phyloP scores from a whole-genome alignment of 2,888 invertebrate species.

The Podabrus alpinus region DNA sequence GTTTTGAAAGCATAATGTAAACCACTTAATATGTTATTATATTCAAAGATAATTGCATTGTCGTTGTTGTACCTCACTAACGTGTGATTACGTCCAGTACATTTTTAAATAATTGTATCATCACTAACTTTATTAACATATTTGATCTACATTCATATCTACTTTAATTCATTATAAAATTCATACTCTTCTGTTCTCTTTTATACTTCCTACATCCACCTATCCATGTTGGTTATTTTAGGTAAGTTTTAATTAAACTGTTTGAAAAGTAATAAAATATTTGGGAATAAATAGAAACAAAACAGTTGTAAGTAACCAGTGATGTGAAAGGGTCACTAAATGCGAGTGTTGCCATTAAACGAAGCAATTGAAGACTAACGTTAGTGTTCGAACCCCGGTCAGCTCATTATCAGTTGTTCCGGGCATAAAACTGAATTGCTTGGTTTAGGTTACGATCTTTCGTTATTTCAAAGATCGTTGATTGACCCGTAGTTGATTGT shows the following conservation, averaged over 20 bases:
- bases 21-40: neutral
- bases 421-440: slow-evolving; percentile 32
- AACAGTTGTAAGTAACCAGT: slow-evolving; percentile 24
- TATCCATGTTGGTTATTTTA: neutral
- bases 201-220: no score
- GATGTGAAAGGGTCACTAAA: slow-evolving; percentile 31
- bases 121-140: neutral
- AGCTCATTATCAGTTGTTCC: slow-evolving; percentile 34
- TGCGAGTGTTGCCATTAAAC: slow-evolving; percentile 33
- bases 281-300: slow-evolving; percentile 7
- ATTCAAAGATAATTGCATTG: neutral
- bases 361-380: slow-evolving; percentile 31
- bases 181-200: neutral
- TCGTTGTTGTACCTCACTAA: neutral
- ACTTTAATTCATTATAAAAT: no score
- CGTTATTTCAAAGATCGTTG: slow-evolving; percentile 24
- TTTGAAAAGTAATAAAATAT: neutral
- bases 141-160: neutral
- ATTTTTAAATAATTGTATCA: neutral
- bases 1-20: neutral
- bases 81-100: neutral
- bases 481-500: slow-evolving; percentile 20
- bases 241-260: neutral
- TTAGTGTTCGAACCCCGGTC: slow-evolving; percentile 32
- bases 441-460: slow-evolving; percentile 30